A percentile compares a stretch with the other conserved stretches of the same genome.
These are phyloP conservation scores for Mythimna loreyi DNA, from an alignment of 2,888 invertebrate species.

Conservation along the genomic window DNA sequence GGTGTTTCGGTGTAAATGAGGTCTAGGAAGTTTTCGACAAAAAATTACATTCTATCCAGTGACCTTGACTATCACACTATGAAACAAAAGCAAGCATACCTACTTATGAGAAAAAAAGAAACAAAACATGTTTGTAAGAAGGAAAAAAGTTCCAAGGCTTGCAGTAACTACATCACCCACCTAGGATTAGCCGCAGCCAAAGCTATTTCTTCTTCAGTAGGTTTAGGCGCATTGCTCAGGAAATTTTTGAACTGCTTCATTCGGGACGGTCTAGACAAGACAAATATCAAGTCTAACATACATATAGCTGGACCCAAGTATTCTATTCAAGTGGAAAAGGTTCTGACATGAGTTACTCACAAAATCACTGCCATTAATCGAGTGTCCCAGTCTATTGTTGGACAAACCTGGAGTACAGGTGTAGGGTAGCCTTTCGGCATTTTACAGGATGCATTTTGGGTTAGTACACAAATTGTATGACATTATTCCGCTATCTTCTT, in stretches of 20 bases:
- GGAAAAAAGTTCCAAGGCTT: background rate
- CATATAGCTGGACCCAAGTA: background rate
- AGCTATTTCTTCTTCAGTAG: slow-evolving; percentile 32
- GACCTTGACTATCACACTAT: background rate
- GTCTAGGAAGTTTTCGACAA: background rate
- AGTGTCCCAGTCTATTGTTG: too few species aligned
- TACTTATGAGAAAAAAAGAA: background rate
- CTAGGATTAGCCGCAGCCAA: slow-evolving; percentile 27
- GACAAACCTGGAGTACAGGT: too few species aligned
- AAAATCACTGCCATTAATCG: too few species aligned
- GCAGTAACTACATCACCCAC: slow-evolving; percentile 20
- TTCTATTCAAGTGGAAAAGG: background rate
- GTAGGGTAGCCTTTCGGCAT: too few species aligned
- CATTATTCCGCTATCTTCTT: too few species aligned
- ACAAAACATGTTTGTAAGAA: background rate
- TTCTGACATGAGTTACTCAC: background rate
- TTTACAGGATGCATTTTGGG: too few species aligned
- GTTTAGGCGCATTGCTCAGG: slow-evolving; percentile 56
- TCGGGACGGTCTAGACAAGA: slow-evolving; percentile 54
- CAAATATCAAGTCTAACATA: slow-evolving; percentile 38
- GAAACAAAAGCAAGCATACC: background rate
- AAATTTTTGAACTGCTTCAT: slow-evolving; percentile 52
- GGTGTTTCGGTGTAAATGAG: too few species aligned
- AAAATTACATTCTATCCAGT: slow-evolving; percentile 6
- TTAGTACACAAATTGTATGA: too few species aligned